Evolutionary conservation across 2,113 vertebrate species (phyloP), one percentile per base, ranked within the genome.

Genomic region (Xiphorhynchus elegans): DNA sequence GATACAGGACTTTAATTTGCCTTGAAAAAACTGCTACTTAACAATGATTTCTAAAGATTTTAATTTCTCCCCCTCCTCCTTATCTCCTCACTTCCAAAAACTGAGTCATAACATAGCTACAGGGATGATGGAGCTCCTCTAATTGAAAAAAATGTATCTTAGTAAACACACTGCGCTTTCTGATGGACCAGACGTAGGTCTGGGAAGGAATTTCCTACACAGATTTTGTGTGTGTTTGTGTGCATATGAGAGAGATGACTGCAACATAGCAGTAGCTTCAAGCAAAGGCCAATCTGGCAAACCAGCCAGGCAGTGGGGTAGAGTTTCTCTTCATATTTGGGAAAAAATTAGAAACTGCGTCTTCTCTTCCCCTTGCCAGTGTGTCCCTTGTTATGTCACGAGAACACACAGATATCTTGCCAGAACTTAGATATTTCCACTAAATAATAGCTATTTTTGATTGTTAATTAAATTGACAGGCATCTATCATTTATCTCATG

Each of bases 261-360:
- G 72, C 11, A 62, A 23, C 29, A 29, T 0, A 49, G 42, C 7
- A 37, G 39, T 5, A 60, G 23, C 16, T 85, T 50, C 50, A 49
- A 64, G 59, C 26, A 82, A 80, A 72, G 20, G 24, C 24, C 33
- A 55, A 12, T 13, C 56, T 82, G 29, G 16, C 31, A 90, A 63
- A 72, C 4, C 7, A 42, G 26, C 39, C 1, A 2, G 1, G 1
- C 4, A 0, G 1, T 0, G 0, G 2, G 5, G 2, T 29, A 58
- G 37, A 49, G 4, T 11, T 77, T 88, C 31, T 37, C 23, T 8
- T 23, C 5, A 9, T 53, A 46, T 42, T 3, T 69, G 8, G 19
- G 42, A 44, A 90, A 73, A 89, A 58, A 13, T 23, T 26, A 49
- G 17, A 74, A 58, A 12, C 11, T 33, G 33, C 1, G 2, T 42